Evolutionary conservation across 1,140 invertebrate species (phyloP).

Genomic region (Scaptomyza montana): DNA sequence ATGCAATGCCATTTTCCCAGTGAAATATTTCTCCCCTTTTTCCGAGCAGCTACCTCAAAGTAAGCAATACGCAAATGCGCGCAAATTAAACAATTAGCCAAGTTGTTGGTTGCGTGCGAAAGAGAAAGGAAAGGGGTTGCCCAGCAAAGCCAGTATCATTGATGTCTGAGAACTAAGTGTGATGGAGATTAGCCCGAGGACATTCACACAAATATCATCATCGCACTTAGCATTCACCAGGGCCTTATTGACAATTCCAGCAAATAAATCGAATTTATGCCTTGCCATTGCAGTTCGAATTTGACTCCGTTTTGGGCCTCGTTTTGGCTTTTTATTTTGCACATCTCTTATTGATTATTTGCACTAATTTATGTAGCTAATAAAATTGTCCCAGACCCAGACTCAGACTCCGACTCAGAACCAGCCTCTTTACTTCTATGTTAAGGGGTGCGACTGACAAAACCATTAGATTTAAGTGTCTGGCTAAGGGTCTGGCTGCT

Average conservation of each 20-base stretch:
- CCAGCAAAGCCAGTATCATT: too few relatives aligned
- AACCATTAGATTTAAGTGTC: conserved; percentile 76
- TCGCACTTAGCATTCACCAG: conserved; percentile 27
- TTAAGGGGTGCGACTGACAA: conserved; percentile 51
- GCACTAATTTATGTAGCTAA: conserved; percentile 78
- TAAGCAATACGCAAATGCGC: conserved; percentile 47
- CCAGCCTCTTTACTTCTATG: background rate
- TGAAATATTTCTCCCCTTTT: too few relatives aligned
- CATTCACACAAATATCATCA: conserved; percentile 14
- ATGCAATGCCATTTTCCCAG: conserved; percentile 7
- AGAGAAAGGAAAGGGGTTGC: background rate
- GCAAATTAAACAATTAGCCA: conserved; percentile 68
- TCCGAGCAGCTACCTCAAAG: conserved; percentile 4
- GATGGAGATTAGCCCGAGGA: background rate
- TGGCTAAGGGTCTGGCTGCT: conserved; percentile 29
- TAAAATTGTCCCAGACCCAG: conserved; percentile 70
- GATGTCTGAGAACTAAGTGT: background rate
- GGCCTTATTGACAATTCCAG: conserved; percentile 53
- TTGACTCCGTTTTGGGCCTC: background rate
- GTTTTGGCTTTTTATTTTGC: conserved; percentile 48
- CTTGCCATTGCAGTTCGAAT: conserved; percentile 7
- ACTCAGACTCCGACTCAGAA: too few relatives aligned
- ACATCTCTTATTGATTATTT: conserved; percentile 80
- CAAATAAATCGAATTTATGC: conserved; percentile 73
- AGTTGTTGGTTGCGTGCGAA: conserved; percentile 10